Percentiles rank a stretch among this genome's conserved stretches.
phyloP scores from a whole-genome alignment of 2,113 vertebrate species.

The Catharus bicknelli region DNA sequence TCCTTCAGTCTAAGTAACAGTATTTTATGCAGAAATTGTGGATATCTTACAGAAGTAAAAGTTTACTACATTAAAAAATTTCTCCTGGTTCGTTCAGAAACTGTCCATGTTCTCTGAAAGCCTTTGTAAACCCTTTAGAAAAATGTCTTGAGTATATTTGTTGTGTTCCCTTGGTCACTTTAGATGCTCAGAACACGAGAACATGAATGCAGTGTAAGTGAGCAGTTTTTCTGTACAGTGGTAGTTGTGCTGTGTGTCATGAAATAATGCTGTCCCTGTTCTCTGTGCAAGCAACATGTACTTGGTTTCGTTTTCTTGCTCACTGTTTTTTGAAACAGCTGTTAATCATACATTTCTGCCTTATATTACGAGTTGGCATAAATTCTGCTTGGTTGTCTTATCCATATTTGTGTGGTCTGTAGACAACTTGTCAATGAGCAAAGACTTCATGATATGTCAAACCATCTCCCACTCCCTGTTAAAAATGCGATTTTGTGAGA shows the following conservation, averaged over 20 bases:
- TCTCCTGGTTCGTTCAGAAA: neutral
- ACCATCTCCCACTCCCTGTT: neutral
- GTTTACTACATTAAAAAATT: neutral
- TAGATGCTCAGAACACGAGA: neutral
- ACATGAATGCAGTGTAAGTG: neutral
- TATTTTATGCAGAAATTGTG: neutral
- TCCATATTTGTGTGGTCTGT: neutral
- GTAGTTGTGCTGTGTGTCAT: accelerated
- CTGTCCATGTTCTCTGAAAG: neutral
- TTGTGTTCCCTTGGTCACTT: neutral
- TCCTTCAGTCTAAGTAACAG: neutral
- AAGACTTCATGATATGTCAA: neutral
- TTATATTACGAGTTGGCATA: neutral
- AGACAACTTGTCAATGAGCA: neutral
- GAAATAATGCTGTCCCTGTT: neutral
- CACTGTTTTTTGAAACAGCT: neutral
- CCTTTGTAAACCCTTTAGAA: neutral
- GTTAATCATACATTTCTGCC: neutral
- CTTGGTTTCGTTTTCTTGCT: neutral
- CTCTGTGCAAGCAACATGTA: neutral
- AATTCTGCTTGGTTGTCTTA: neutral
- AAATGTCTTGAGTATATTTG: neutral
- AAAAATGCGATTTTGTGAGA: neutral
- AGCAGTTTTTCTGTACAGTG: neutral
- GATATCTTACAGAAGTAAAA: neutral